A percentile compares a stretch with the other conserved stretches of the same genome.
phyloP scores from a whole-genome alignment of 2,113 vertebrate species.

The Oriolus oriolus region DNA sequence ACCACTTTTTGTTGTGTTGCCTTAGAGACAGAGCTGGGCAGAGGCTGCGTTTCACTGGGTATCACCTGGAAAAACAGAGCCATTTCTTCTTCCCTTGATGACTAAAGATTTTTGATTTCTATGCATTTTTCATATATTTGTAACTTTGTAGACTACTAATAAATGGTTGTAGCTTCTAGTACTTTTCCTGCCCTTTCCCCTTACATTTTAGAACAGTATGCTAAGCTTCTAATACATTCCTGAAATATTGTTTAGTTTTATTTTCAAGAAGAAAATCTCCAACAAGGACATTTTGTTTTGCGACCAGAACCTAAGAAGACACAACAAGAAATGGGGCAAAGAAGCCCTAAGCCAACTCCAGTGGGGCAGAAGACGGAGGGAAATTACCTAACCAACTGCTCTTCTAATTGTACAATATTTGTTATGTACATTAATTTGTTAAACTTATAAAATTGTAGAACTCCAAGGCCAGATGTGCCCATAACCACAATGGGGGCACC shows the following conservation, averaged over 20 bases:
- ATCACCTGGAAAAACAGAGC: neutral
- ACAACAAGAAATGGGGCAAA: neutral
- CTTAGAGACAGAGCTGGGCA: neutral
- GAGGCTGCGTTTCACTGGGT: neutral
- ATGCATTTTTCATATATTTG: neutral
- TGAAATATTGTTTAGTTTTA: neutral
- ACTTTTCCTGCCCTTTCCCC: neutral
- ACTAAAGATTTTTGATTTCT: neutral
- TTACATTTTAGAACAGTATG: neutral
- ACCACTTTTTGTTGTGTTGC: neutral
- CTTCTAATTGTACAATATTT: neutral
- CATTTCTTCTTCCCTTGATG: neutral
- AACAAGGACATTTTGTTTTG: neutral
- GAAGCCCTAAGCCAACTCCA: neutral
- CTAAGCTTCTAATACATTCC: neutral
- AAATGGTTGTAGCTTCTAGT: neutral
- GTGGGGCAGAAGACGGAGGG: rapidly evolving
- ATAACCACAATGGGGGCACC: neutral
- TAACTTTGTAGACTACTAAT: neutral
- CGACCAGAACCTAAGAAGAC: neutral
- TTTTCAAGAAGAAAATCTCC: neutral
- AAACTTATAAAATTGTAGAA: neutral
- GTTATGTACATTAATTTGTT: rapidly evolving
- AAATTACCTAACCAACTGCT: neutral
- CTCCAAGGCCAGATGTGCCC: neutral